phyloP scores from a whole-genome alignment of 2,888 invertebrate species.

The Pyrrhia umbra region DNA sequence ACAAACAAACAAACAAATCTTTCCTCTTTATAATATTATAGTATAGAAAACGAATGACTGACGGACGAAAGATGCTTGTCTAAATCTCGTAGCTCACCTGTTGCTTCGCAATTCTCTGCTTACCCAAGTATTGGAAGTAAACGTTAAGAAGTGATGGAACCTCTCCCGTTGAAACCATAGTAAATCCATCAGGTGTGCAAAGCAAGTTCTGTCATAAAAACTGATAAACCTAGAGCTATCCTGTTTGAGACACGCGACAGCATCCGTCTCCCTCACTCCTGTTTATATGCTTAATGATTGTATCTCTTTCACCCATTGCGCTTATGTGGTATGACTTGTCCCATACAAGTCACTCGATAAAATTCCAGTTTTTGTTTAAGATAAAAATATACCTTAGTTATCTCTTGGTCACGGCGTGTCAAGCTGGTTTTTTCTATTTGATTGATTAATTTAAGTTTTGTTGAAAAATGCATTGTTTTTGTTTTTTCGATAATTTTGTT shows the following conservation, averaged over 20 bases:
- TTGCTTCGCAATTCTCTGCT: slow-evolving; percentile 13
- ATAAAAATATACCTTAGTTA: slow-evolving; percentile 50
- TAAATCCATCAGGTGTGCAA: slow-evolving; percentile 51
- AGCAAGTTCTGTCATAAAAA: slow-evolving; percentile 53
- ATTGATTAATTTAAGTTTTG: slow-evolving; percentile 43
- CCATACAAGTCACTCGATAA: slow-evolving; percentile 60
- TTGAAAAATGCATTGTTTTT: slow-evolving; percentile 39
- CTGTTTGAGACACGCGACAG: slow-evolving; percentile 62
- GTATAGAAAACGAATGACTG: background rate
- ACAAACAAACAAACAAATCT: no score
- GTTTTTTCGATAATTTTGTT: slow-evolving; percentile 11
- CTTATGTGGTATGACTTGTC: slow-evolving; percentile 56
- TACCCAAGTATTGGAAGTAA: slow-evolving; percentile 33
- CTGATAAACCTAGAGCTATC: slow-evolving; percentile 36
- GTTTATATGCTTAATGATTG: slow-evolving; percentile 5
- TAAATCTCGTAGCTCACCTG: slow-evolving; percentile 10
- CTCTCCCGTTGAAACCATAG: slow-evolving; percentile 26
- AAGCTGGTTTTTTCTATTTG: slow-evolving; percentile 36
- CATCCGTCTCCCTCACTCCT: slow-evolving; percentile 45
- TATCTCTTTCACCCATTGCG: slow-evolving; percentile 65
- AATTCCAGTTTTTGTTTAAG: slow-evolving; percentile 60
- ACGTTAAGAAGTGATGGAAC: slow-evolving; percentile 10
- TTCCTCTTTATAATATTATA: background rate
- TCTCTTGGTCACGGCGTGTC: slow-evolving; percentile 51
- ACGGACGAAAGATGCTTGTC: background rate